Evolutionary conservation across 2,797 vertebrate genomes (phyloP).

Genomic region (Rachycentron canadum): DNA sequence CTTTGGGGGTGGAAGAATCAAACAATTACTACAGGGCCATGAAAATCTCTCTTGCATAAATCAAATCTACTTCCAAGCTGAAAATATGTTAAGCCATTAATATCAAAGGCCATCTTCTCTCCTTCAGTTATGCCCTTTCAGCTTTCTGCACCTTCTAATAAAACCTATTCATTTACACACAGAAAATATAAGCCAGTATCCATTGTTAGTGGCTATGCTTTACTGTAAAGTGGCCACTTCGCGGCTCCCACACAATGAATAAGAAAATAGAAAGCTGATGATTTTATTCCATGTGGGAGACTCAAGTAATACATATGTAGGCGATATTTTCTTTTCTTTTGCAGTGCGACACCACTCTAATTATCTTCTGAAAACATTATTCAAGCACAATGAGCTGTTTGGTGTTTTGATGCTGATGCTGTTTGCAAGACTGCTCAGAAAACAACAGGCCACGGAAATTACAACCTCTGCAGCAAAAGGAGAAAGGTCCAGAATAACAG

Average conservation of each 20-base stretch:
- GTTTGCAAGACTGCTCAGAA: background rate
- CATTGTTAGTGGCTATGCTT: constrained; percentile 23
- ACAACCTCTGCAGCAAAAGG: no score
- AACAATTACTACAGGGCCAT: constrained; percentile 51
- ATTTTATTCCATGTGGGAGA: constrained; percentile 57
- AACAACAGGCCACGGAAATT: background rate
- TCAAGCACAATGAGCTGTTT: background rate
- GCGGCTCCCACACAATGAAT: constrained; percentile 46
- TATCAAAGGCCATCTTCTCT: constrained; percentile 59
- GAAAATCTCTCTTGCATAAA: constrained; percentile 57
- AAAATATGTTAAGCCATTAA: constrained; percentile 66
- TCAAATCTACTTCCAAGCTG: constrained; percentile 59
- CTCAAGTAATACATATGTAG: constrained; percentile 27
- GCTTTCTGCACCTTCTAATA: constrained; percentile 21
- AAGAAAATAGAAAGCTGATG: constrained; percentile 28
- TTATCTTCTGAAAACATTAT: constrained; percentile 7
- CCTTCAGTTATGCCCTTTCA: constrained; percentile 31
- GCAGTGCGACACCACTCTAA: constrained; percentile 7
- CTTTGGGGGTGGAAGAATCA: constrained; percentile 40
- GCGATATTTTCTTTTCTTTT: constrained; percentile 19
- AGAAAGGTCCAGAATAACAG: no score
- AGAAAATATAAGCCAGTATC: constrained; percentile 15
- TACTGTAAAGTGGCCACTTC: constrained; percentile 33
- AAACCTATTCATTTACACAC: constrained; percentile 26
- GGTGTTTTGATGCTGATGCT: background rate